These are phyloP conservation scores for Xanthorhoe spadicearia DNA, from an alignment of 2,888 invertebrate genomes.

Conservation along the genomic window DNA sequence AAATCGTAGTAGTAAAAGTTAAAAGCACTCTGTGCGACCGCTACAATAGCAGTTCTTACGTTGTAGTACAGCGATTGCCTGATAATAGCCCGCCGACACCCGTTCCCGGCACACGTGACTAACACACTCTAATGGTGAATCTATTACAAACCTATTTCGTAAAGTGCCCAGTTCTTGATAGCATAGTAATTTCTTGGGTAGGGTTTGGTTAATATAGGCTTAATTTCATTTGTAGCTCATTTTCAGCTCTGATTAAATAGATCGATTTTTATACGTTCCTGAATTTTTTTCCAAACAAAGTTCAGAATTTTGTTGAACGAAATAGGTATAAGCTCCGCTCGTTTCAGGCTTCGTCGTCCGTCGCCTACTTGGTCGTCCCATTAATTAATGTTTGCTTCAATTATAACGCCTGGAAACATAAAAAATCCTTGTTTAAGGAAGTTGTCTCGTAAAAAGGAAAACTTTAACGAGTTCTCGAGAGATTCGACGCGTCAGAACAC, in stretches of 20 bases:
- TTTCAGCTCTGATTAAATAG: background rate
- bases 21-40: slow-evolving; percentile 30
- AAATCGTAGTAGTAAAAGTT: slow-evolving; percentile 31
- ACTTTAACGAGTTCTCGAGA: slow-evolving; percentile 43
- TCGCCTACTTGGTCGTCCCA: slow-evolving; percentile 50
- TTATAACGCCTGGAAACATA: slow-evolving; percentile 61
- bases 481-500: slow-evolving; percentile 39
- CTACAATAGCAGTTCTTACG: slow-evolving; percentile 57
- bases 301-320: slow-evolving; percentile 4
- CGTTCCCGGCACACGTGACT: slow-evolving; percentile 50
- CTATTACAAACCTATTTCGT: slow-evolving; percentile 47
- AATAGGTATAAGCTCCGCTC: slow-evolving; percentile 21
- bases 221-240: background rate
- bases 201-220: background rate
- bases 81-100: slow-evolving; percentile 53
- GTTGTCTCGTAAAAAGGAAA: slow-evolving; percentile 50
- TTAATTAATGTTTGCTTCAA: slow-evolving; percentile 72
- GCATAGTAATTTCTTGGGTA: slow-evolving; percentile 2
- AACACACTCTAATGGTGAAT: slow-evolving; percentile 49
- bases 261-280: background rate
- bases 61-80: slow-evolving; percentile 52
- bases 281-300: background rate
- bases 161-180: slow-evolving; percentile 25
- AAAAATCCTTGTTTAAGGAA: slow-evolving; percentile 53
- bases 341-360: slow-evolving; percentile 37